These are phyloP conservation scores for Crotalus helleri DNA, from an alignment of 2,113 vertebrate genomes.

Conservation along the genomic window DNA sequence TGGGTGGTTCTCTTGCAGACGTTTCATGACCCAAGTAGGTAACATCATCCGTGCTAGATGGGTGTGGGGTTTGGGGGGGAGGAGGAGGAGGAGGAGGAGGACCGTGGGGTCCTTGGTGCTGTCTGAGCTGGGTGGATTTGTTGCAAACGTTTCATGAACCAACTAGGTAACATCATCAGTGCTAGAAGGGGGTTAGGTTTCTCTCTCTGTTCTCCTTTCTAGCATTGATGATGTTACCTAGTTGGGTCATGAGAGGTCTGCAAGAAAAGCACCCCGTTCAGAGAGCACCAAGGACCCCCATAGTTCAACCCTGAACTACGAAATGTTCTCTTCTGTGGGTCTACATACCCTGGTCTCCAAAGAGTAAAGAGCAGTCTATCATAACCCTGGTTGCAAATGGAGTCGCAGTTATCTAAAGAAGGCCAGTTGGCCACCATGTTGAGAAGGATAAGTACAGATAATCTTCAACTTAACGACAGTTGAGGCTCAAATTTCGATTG, in stretches of 20 bases:
- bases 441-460: not conserved
- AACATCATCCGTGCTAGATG: not conserved
- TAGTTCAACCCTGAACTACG: not conserved
- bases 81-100: too few relatives aligned
- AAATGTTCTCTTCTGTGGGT: not conserved
- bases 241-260: too few relatives aligned
- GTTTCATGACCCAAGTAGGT: too few relatives aligned
- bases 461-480: too few relatives aligned
- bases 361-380: not conserved
- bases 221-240: too few relatives aligned
- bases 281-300: too few relatives aligned
- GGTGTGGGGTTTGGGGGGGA: not conserved
- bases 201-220: not conserved
- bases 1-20: too few relatives aligned
- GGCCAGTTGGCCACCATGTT: constrained; percentile 18
- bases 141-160: not conserved
- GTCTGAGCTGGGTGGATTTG: not conserved
- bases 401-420: not conserved
- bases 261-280: too few relatives aligned
- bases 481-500: not conserved
- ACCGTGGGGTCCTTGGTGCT: not conserved
- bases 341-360: not conserved
- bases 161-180: not conserved
- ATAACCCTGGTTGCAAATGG: not conserved
- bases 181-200: not conserved